Evolutionary conservation across 2,113 vertebrate species (phyloP).

Genomic region (Charadrius vociferus): DNA sequence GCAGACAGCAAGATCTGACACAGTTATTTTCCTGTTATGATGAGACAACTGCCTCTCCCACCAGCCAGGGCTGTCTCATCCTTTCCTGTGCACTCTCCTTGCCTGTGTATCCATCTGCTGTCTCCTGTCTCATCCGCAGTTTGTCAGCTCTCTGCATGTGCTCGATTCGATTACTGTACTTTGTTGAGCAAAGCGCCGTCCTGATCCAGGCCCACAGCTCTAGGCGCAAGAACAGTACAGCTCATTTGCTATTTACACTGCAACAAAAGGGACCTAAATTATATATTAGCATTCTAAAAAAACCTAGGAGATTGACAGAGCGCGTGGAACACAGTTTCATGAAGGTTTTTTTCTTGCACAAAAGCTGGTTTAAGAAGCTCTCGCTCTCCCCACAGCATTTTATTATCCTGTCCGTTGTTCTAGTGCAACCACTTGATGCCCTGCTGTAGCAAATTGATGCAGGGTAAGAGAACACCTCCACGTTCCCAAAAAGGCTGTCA

Average conservation of each 20-base stretch:
- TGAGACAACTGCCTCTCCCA: not conserved
- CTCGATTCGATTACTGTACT: not conserved
- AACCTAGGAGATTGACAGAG: not conserved
- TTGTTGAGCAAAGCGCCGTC: not conserved
- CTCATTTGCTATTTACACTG: not conserved
- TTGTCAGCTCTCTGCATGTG: not conserved
- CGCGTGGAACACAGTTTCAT: not conserved
- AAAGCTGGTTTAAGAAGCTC: not conserved
- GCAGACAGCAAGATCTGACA: not conserved
- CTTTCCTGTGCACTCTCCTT: not conserved
- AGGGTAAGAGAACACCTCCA: not conserved
- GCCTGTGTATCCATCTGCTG: not conserved
- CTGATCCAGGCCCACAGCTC: not conserved
- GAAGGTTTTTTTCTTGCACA: not conserved
- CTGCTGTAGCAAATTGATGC: not conserved
- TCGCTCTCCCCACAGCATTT: not conserved
- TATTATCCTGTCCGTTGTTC: not conserved
- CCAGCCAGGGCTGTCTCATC: not conserved
- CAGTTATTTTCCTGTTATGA: not conserved
- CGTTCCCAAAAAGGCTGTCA: not conserved
- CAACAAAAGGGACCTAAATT: constrained; percentile 9
- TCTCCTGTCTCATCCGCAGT: not conserved
- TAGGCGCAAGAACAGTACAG: not conserved
- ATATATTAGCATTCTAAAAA: not conserved
- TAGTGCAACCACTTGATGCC: not conserved